Conservation (phyloP, 2,797 vertebrate species). For the Gastrophryne carolinensis region DNA sequence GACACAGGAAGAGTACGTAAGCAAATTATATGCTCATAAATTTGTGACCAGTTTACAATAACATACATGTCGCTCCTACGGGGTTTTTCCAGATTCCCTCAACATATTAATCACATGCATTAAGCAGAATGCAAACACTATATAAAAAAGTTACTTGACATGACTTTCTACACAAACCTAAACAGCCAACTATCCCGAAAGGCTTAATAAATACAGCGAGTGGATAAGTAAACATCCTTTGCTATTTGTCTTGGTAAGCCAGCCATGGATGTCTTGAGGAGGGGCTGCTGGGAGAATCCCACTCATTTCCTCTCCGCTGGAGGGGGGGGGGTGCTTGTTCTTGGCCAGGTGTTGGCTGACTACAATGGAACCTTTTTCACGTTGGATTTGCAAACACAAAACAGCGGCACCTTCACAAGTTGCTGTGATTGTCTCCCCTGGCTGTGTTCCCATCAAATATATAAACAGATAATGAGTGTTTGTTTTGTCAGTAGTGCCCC, state of each 20-base stretch:
- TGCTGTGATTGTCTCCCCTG: constrained; percentile 14
- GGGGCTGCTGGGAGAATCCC: constrained; percentile 21
- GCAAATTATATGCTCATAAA: not conserved
- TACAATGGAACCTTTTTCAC: constrained; percentile 10
- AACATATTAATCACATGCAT: constrained; percentile 6
- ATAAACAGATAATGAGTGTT: constrained; percentile 10
- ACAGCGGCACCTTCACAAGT: constrained; percentile 4
- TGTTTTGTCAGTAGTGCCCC: not conserved
- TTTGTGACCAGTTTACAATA: not conserved
- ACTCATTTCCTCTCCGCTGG: constrained; percentile 41
- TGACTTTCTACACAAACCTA: constrained; percentile 29
- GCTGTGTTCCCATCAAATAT: constrained; percentile 8
- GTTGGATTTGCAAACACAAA: not conserved
- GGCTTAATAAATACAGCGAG: constrained; percentile 40
- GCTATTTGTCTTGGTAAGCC: constrained; percentile 36
- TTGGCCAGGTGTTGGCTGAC: constrained; percentile 35
- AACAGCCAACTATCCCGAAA: constrained; percentile 22
- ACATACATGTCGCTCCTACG: not conserved
- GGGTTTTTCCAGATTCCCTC: not conserved
- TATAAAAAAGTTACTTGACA: constrained; percentile 20
- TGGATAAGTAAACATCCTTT: constrained; percentile 49
- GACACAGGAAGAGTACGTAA: not conserved
- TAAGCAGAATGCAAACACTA: constrained; percentile 39
- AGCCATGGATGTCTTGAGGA: constrained; percentile 25
- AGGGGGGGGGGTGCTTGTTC: not conserved